Base-by-base conservation (phyloP, 2,888 invertebrate species). In the Tenthredo amoena region DNA sequence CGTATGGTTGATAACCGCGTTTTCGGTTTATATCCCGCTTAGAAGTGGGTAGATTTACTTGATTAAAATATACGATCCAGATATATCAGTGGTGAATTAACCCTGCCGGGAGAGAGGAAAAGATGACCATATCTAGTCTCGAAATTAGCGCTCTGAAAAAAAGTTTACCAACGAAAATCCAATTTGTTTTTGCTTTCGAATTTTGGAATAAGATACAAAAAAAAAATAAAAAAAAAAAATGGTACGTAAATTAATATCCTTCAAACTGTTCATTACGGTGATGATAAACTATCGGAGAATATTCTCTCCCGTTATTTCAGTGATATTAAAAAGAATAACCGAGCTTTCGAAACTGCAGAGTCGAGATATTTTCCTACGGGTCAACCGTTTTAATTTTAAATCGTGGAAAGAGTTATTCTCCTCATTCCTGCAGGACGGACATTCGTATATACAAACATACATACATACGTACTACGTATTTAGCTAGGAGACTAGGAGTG, bases 1-100 rank as follows among this genome's bases (percentile, higher is more conserved):
- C 71, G 71, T 26, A 43, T 47, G 76, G 43, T 76, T 76, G 21
- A 47, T 40, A 76, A 47, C 43, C 47, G 26, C 43, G 43, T 62
- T 62, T 62, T 62, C 12, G 62, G 37, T 37, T 0, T 6, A 37
- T 71, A 71, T 18, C 18, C 10, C 12, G 31, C 0, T 65, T 37
- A 31, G n/a, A 34, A 71, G 15, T 15, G 31, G 71, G 37, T 15
- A 71, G 71, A 34, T 71, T 71, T 37, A 71, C 31, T 37, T 31
- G 21, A n/a, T 21, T 10, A 4, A 21, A 62, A 62, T 21, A 62
- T 62, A 62, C 62, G 62, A 62, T 62, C 62, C 12, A 62, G 12
- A 62, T 26, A 62, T 62, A 26, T 62, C 21, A 62, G 26, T 21
- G 62, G 10, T 3, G 26, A 62, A 26, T 62, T 62, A 21, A 26